phyloP scores from a whole-genome alignment of 2,888 invertebrate species.

The Germaria angustata region DNA sequence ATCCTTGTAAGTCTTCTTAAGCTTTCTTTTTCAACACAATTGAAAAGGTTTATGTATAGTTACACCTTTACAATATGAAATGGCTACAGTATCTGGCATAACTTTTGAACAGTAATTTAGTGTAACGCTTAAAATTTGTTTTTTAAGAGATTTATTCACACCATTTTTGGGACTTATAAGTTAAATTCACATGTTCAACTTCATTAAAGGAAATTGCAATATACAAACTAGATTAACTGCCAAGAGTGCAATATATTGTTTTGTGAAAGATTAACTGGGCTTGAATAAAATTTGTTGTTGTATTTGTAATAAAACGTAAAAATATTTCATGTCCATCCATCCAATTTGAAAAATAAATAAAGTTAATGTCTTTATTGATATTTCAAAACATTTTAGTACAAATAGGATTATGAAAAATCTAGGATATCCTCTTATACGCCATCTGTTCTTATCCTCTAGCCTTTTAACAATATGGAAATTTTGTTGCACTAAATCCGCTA shows the following conservation, averaged over 20 bases:
- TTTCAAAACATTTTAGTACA: neutral
- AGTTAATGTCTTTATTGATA: neutral
- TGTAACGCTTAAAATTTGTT: no score
- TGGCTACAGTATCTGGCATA: no score
- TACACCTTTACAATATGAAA: conserved; percentile 31
- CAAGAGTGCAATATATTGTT: no score
- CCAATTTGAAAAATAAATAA: neutral
- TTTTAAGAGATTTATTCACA: no score
- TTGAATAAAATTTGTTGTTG: neutral
- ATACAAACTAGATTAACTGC: no score
- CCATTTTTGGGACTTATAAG: no score
- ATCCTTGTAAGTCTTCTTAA: conserved; percentile 6
- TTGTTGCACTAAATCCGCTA: conserved; percentile 21
- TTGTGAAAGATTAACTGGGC: no score
- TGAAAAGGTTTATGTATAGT: conserved; percentile 27
- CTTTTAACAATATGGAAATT: neutral
- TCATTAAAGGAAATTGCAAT: no score
- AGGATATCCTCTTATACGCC: neutral
- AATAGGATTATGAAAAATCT: neutral
- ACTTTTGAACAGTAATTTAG: no score
- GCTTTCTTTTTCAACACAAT: conserved; percentile 13
- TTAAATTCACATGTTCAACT: no score
- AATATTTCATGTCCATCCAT: no score
- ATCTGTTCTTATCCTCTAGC: neutral
- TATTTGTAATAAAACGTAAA: no score